Percentiles rank a stretch among this genome's conserved stretches.
These are phyloP conservation scores for Ormyrus nitidulus DNA, from an alignment of 2,888 invertebrate genomes.

Conservation along the genomic window DNA sequence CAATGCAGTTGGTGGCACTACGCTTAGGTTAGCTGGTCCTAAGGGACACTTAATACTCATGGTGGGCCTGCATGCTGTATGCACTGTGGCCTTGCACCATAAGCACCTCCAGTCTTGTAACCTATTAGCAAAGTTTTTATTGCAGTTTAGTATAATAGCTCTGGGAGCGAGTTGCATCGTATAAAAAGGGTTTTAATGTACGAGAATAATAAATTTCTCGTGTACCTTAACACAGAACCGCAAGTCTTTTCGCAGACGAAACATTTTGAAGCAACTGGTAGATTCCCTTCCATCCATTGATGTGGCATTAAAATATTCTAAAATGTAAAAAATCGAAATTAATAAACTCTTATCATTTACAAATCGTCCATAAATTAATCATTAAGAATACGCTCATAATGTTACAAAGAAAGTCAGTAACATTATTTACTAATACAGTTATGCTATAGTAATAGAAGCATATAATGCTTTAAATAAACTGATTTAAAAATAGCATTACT, in stretches of 20 bases:
- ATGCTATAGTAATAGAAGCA: too few species aligned
- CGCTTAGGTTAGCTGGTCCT: conserved; percentile 92
- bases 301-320: conserved; percentile 95
- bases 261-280: conserved; percentile 96
- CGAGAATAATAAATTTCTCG: too few species aligned
- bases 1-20: conserved; percentile 95
- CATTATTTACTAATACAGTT: too few species aligned
- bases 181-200: background rate
- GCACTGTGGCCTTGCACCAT: conserved; percentile 95
- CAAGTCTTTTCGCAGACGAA: conserved; percentile 96
- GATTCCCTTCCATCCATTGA: conserved; percentile 98
- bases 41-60: conserved; percentile 89
- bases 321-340: conserved; percentile 12
- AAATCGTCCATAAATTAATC: too few species aligned
- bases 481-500: too few species aligned
- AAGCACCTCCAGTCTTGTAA: conserved; percentile 97
- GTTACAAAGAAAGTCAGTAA: too few species aligned
- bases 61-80: conserved; percentile 91
- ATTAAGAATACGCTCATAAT: too few species aligned
- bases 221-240: conserved; percentile 92
- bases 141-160: background rate
- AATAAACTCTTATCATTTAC: background rate
- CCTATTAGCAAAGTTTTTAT: conserved; percentile 73
- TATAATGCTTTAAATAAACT: too few species aligned
- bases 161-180: conserved; percentile 22